Evolutionary conservation across 2,113 vertebrate genomes (phyloP), one percentile per base, ranked within the genome.

Genomic region (Calonectris borealis): DNA sequence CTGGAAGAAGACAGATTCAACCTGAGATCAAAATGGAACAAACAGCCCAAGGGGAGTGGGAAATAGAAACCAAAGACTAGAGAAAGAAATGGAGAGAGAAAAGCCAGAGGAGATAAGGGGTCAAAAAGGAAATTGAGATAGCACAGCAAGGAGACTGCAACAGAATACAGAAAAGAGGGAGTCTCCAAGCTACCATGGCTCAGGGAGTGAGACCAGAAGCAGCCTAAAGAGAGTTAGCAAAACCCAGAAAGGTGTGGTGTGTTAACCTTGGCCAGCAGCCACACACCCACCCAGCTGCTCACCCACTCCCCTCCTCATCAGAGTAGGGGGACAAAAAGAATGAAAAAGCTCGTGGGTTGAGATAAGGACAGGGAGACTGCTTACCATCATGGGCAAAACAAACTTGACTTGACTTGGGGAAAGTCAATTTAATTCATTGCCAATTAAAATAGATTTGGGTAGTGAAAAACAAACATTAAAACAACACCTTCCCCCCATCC

Each of bases 401-500:
- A n/a, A 27, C n/a, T 8, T 34, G 44, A 27, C n/a, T 8, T 34
- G 22, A 40, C 44, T 40, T 27, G 31, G 18, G 17, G 24, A 60
- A 70, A 51, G 55, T 11, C 66, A 49, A 34, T 34, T 40, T 51
- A 83, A 51, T 51, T 83, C 11, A 40, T 10, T 51, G 18, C 11
- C 29, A 51, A 17, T 32, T 60, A 51, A 49, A 60, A 20, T 13
- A 51, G 58, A 48, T 18, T 16, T 32, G 52, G 40, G 44, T 42
- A 80, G 7, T 27, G 22, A 57, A 61, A 78, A 89, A 17, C 16
- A 66, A 55, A n/a, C 17, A 60, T 40, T 60, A 65, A 70, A 71
- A 40, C 17, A 61, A 6, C 8, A 31, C 9, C 17, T 71, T n/a
- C 10, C 4, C 34, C 6, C 12, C 1, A 2, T 5, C 13, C 10